Base-by-base conservation (phyloP, 53 echinoderm and acorn worm genomes). In the Patiria pectinifera region DNA sequence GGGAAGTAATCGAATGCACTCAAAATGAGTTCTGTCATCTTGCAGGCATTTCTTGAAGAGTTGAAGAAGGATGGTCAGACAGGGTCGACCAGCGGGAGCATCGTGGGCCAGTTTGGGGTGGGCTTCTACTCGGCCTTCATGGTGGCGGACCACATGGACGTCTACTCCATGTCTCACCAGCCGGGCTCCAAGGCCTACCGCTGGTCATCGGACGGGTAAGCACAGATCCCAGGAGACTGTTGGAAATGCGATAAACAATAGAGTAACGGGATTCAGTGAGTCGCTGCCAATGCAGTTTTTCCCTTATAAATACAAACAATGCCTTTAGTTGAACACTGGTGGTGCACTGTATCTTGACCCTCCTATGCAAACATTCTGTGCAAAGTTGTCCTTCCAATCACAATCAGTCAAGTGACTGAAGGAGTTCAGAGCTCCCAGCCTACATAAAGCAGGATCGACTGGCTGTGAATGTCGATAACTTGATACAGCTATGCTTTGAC, bases 61-160 rank as follows among this genome's bases (percentile, higher is more conserved):
- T 71, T 97, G 84, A 66, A 95, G 62, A 91, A 92, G 72, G 93
- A 93, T 43, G 93, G 93, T 26, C 24, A 78, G 66, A 63, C 71
- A 12, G 91, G 69, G 0, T 48, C 87, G 25, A 61, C 89, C 6
- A 92, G 92, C 75, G 92, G 95, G 76, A 91, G 75, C 90, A 98
- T 98, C 91, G 97, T 98, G 48, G 98, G 98, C 61, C 98, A 98
- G 94, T 98, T 98, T 95, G 98, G 98, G 22, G 98, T 98, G 35
- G 98, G 98, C 14, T 98, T 98, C 86, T 98, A 98, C 78, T 98
- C 98, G 4, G 91, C 96, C 3, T 98, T 98, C 92, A 98, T 98
- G 98, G 98, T 98, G 4, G 98, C 95, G 63, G 91, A 96, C 84
- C 87, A 85, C 18, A 96, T 98, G 78, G 98, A 98, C 72, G 96